phyloP scores from a whole-genome alignment of 2,797 vertebrate species.

The Parotocinclus haroldoi region DNA sequence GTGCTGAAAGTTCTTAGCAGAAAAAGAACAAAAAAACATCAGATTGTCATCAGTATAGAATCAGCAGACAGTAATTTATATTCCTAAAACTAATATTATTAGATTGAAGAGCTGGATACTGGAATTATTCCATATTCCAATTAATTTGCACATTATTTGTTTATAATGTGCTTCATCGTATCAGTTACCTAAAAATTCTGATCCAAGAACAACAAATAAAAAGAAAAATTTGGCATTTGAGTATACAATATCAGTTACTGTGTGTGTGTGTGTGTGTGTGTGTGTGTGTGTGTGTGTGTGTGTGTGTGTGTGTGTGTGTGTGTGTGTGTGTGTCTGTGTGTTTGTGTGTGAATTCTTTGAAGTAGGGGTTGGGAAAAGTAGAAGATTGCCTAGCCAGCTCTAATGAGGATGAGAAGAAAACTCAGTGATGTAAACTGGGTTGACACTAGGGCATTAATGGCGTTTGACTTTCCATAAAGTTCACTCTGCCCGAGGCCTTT shows the following conservation, averaged over 20 bases:
- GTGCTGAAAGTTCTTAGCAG: not conserved
- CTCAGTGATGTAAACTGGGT: conserved; percentile 41
- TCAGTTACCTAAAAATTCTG: too few relatives aligned
- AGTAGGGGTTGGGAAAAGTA: conserved; percentile 34
- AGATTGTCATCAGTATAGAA: too few relatives aligned
- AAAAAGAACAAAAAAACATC: not conserved
- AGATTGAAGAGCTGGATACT: too few relatives aligned
- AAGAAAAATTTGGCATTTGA: too few relatives aligned
- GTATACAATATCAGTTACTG: too few relatives aligned
- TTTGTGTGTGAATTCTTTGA: conserved; percentile 34
- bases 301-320: too few relatives aligned
- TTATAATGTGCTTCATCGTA: too few relatives aligned
- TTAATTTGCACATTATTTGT: not conserved
- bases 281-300: too few relatives aligned
- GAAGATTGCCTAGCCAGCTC: conserved; percentile 1
- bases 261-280: too few relatives aligned
- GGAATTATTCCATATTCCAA: conserved; percentile 5
- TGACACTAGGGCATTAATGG: conserved; percentile 57
- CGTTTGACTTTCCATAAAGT: conserved; percentile 70
- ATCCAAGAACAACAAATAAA: too few relatives aligned
- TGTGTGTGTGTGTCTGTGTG: too few relatives aligned
- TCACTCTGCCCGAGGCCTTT: conserved; percentile 63
- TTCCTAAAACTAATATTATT: not conserved
- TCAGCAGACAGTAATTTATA: too few relatives aligned
- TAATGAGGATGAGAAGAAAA: conserved; percentile 46